Conservation (phyloP, 2,113 vertebrate species). For the Dipodomys stephensi region DNA sequence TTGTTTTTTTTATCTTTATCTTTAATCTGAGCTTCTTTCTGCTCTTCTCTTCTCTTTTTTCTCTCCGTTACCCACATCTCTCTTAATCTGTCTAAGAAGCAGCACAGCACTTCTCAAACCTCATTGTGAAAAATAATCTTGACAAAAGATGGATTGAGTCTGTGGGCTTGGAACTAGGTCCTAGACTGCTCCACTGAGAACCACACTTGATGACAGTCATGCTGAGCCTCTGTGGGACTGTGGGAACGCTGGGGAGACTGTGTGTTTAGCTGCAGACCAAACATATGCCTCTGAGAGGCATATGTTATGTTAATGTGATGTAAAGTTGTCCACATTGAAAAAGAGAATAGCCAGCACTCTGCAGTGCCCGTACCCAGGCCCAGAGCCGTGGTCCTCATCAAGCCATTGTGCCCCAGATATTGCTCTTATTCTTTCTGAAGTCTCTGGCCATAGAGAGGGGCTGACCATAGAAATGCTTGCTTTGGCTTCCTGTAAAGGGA, state of each 20-base stretch:
- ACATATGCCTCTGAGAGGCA: neutral
- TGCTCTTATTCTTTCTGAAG: neutral
- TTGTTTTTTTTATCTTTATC: neutral
- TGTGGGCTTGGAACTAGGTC: neutral
- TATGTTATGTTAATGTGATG: neutral
- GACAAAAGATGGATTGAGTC: neutral
- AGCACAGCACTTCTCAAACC: neutral
- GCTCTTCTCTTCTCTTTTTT: neutral
- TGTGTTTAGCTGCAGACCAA: neutral
- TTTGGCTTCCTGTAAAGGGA: constrained; percentile 5
- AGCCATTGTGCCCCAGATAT: neutral
- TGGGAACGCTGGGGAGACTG: neutral
- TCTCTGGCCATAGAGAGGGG: neutral
- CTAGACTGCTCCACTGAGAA: neutral
- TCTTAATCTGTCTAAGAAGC: neutral
- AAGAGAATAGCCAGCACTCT: neutral
- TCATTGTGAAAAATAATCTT: neutral
- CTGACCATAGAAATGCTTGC: neutral
- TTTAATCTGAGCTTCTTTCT: neutral
- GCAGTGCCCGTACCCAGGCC: neutral
- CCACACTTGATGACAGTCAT: neutral
- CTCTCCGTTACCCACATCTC: accelerated
- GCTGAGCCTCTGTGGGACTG: neutral
- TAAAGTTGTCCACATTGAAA: neutral
- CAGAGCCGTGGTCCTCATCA: neutral